phyloP scores from a whole-genome alignment of 1,140 invertebrate species.

The Drosophila funebris region DNA sequence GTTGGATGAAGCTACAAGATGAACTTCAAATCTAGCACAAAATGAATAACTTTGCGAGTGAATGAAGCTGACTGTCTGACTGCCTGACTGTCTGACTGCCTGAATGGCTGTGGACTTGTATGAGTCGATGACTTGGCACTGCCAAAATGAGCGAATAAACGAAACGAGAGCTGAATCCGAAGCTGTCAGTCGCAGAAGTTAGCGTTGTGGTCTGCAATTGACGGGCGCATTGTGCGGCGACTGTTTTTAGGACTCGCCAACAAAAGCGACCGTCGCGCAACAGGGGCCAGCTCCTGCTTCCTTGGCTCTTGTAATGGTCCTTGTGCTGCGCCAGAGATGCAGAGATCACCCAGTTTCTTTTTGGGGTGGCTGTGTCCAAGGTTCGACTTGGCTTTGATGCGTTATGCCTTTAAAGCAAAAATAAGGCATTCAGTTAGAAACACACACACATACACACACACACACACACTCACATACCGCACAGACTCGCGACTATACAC shows the following conservation, averaged over 20 bases:
- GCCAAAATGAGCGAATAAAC: slow-evolving; percentile 2
- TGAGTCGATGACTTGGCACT: slow-evolving; percentile 35
- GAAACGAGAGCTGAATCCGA: slow-evolving; percentile 32
- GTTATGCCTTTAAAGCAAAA: slow-evolving; percentile 56
- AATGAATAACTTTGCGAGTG: slow-evolving; percentile 67
- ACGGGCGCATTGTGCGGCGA: slow-evolving; percentile 73
- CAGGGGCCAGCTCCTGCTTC: slow-evolving; percentile 45
- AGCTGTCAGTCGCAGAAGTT: slow-evolving; percentile 65
- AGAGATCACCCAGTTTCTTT: slow-evolving; percentile 20
- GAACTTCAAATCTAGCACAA: slow-evolving; percentile 71
- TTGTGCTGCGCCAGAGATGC: neutral
- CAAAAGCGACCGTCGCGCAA: slow-evolving; percentile 64
- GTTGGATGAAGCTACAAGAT: slow-evolving; percentile 31
- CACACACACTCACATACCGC: slow-evolving; percentile 17
- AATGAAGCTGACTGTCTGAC: slow-evolving; percentile 39
- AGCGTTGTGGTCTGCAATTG: slow-evolving; percentile 65
- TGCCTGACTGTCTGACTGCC: neutral
- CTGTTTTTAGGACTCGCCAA: slow-evolving; percentile 73
- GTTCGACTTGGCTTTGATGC: slow-evolving; percentile 48
- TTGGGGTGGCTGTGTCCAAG: slow-evolving; percentile 50
- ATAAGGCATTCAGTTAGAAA: slow-evolving; percentile 57
- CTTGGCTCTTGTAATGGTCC: neutral
- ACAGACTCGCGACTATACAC: slow-evolving; percentile 11
- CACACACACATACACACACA: slow-evolving; percentile 28
- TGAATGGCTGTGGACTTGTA: slow-evolving; percentile 11